A percentile compares a stretch with the other conserved stretches of the same genome.
phyloP scores from a whole-genome alignment of 1,140 invertebrate species.

The Rhagoletis zephyria region DNA sequence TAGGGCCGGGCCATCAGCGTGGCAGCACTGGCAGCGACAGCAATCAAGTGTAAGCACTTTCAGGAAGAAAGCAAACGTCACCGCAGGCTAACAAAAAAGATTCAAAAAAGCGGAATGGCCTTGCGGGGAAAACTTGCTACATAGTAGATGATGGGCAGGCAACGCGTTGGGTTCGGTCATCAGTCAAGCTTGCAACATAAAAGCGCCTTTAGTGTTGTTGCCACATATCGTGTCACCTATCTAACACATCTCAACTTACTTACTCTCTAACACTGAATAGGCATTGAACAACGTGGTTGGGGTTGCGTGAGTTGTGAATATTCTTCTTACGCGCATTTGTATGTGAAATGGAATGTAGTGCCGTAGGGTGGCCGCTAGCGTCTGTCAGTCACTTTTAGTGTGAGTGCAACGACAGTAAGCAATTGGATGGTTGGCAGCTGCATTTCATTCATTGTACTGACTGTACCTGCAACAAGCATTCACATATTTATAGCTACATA shows the following conservation, averaged over 20 bases:
- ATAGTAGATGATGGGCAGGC: neutral
- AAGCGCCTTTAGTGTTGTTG: constrained; percentile 1
- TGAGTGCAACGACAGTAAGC: too few species aligned
- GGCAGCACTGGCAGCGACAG: neutral
- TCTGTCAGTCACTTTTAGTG: too few species aligned
- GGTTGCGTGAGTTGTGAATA: too few species aligned
- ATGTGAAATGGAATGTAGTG: too few species aligned
- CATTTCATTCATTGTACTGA: too few species aligned
- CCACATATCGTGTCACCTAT: neutral
- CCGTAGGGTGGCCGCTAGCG: too few species aligned
- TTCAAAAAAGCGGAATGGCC: neutral
- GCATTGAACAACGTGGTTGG: too few species aligned
- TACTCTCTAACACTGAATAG: too few species aligned
- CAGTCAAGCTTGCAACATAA: neutral
- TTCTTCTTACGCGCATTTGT: too few species aligned
- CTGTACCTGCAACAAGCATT: too few species aligned
- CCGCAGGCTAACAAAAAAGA: constrained; percentile 16
- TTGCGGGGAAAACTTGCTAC: neutral
- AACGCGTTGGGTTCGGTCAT: neutral
- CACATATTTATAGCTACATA: too few species aligned
- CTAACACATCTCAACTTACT: neutral
- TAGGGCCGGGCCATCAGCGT: neutral
- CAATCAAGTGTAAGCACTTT: constrained; percentile 5
- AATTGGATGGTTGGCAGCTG: too few species aligned
- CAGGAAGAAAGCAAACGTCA: constrained; percentile 26